Evolutionary conservation across 2,113 vertebrate genomes (phyloP), one percentile per base, ranked within the genome.

Genomic region (Tretioscincus oriximinensis): DNA sequence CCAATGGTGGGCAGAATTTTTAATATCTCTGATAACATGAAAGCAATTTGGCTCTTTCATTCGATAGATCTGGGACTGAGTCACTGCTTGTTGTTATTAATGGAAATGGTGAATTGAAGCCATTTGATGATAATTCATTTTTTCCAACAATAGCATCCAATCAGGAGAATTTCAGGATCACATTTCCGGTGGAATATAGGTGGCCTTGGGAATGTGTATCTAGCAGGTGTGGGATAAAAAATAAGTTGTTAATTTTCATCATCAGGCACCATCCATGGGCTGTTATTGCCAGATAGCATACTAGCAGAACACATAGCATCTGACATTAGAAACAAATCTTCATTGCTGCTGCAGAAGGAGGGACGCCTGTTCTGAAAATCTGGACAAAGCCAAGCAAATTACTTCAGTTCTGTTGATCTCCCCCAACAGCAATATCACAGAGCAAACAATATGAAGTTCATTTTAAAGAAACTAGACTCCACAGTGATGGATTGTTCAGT

Each of bases 191-290:
- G 45, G 67, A 69, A 76, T 29, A 21, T 58, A 74, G 64, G 71
- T 64, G 6, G 65, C 65, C 35, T 49, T 54, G 84, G 79, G 81
- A 58, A 64, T 0, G 0, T 0, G 0, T 71, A 47, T 71, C 51
- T 88, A 81, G n/a, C 83, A 85, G 74, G 72, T 22, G 70, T 84
- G 78, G 77, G 49, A 58, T 2, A 65, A 78, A 58, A 77, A 71
- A 76, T 63, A 82, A 31, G 49, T 75, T 81, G 81, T 88, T 89
- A 85, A 85, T 88, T 88, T 91, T 66, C 81, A 80, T 73, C 45
- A 11, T 0, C 35, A 64, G 14, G 3, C 0, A 1, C 73, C 78
- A 67, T 73, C 68, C 77, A 61, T 87, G 78, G 61, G 45, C 77
- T 83, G 70, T 81, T 83, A 49, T 74, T 76, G 72, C 73, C 73